These are phyloP conservation scores for Flexamia atlantica DNA, from an alignment of 2,888 invertebrate genomes.

Conservation along the genomic window DNA sequence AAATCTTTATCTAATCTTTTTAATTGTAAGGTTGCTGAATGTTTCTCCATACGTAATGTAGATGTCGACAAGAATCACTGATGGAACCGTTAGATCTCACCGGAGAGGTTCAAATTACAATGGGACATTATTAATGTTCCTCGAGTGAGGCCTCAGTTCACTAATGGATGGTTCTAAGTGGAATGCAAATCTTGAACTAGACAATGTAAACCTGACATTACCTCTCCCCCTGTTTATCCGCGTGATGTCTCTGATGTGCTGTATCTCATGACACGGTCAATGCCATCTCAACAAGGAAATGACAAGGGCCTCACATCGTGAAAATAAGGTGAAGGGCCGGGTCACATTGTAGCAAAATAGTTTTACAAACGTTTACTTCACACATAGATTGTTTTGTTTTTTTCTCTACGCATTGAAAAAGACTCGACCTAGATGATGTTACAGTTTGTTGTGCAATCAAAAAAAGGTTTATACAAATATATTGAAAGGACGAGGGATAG, in stretches of 20 bases:
- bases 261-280: slow-evolving; percentile 9
- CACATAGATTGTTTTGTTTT: too few relatives aligned
- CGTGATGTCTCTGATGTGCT: neutral
- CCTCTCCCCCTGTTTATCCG: neutral
- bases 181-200: slow-evolving; percentile 22
- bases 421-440: too few relatives aligned
- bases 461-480: too few relatives aligned
- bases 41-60: neutral
- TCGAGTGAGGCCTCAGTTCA: neutral
- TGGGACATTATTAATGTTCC: neutral
- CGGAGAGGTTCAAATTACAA: neutral
- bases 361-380: too few relatives aligned
- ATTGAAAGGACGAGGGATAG: too few relatives aligned
- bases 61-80: neutral
- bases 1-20: too few relatives aligned
- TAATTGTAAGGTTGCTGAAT: too few relatives aligned
- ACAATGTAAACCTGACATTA: neutral
- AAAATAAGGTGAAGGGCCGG: too few relatives aligned
- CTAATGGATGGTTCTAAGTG: slow-evolving; percentile 26
- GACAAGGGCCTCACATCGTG: too few relatives aligned
- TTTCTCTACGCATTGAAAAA: too few relatives aligned
- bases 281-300: neutral
- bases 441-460: too few relatives aligned
- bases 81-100: neutral
- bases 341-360: too few relatives aligned